Base-by-base conservation (phyloP, 2,797 vertebrate species). In the Danionella dracula region DNA sequence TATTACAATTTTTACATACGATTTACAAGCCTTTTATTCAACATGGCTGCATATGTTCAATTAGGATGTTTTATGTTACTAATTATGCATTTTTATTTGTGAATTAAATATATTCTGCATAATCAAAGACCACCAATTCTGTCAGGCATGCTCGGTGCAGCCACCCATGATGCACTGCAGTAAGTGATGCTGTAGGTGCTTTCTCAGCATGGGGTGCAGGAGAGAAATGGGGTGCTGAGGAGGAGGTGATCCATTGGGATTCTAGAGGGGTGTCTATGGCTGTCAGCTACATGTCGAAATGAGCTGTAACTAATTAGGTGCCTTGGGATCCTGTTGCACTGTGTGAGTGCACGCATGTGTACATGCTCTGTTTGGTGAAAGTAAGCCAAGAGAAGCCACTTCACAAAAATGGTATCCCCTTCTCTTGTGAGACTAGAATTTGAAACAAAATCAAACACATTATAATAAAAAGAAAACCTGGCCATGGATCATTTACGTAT, bases 251-350 rank as follows among this genome's bases (percentile, higher is more conserved):
- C 53, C 12, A 23, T 53, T 55, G 46, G 68, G 68, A 61, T 72
- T 54, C 38, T 57, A 29, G 35, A 42, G 29, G 31, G 51, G 45
- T 58, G 37, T 65, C 35, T 60, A 11, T 56, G 40, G 16, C 23
- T 73, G 54, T 64, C 59, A 50, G 27, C 27, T 61, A 20, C 60
- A 60, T 60, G 54, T 49, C 5, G 29, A 65, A 54, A 67, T 62
- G 41, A 55, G 42, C 27, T 42, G 29, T 19, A 35, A 56, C 34
- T 72, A 72, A 72, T 67, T 54, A 62, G 70, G 64, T 49, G 64
- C 41, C 53, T 38, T 67, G 70, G 70, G 70, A 72, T 35, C 35
- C 19, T 19, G 48, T 54, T 37, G 29, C 40, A 34, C 40, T 17
- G 38, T 62, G 20, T 62, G 41, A 29, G 19, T 62, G n/a, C 61